These are phyloP conservation scores for Oxystoma pomonae DNA, from an alignment of 2,888 invertebrate genomes.

Conservation along the genomic window DNA sequence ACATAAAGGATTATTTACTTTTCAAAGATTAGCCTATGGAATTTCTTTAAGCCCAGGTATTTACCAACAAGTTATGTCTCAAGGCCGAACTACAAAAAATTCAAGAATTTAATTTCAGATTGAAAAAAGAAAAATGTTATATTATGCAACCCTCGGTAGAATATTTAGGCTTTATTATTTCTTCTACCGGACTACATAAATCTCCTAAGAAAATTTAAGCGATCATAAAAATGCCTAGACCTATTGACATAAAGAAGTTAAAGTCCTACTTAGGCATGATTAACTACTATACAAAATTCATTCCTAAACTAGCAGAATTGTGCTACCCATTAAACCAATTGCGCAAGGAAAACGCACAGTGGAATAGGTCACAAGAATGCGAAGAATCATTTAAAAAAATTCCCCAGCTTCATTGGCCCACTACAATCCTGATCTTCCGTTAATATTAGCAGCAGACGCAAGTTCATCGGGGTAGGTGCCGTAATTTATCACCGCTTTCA, in stretches of 20 bases:
- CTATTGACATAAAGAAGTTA: slow-evolving; percentile 26
- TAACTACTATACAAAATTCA: not conserved
- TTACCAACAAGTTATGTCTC: not conserved
- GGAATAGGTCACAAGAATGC: not conserved
- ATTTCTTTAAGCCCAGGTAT: not conserved
- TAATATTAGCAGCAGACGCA: not conserved
- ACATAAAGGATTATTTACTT: not conserved
- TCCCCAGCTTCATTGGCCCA: not conserved
- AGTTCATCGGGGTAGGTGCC: not conserved
- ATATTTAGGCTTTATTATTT: slow-evolving; percentile 1
- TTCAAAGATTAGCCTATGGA: not conserved
- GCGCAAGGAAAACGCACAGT: not conserved
- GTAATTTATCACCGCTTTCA: not conserved
- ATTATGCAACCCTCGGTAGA: not conserved
- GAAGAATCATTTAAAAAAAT: not conserved
- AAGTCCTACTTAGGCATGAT: slow-evolving; percentile 28
- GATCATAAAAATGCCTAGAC: slow-evolving; percentile 23
- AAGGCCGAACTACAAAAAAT: not conserved
- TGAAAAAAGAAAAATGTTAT: not conserved
- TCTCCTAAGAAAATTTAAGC: slow-evolving; percentile 19
- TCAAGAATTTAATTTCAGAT: not conserved
- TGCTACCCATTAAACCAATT: not conserved
- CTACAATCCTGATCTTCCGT: not conserved
- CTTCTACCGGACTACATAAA: not conserved
- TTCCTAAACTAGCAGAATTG: not conserved